Evolutionary conservation across 2,113 vertebrate genomes (phyloP).

Genomic region (Gallinago jamesoni): DNA sequence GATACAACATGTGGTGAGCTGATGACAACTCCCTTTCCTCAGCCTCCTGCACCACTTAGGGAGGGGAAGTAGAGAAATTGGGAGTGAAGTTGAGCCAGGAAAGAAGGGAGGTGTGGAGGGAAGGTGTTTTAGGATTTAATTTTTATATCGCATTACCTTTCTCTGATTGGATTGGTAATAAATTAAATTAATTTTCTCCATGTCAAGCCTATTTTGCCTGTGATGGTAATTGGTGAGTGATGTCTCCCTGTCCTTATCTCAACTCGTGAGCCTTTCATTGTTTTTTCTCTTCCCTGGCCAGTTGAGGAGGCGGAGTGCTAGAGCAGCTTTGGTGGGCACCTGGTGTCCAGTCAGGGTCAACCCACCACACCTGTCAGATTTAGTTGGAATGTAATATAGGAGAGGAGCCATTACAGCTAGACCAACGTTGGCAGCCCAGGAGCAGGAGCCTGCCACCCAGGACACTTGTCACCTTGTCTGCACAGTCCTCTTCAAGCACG

Average conservation of each 20-base stretch:
- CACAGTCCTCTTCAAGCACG: background rate
- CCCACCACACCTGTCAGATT: background rate
- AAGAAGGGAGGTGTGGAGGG: background rate
- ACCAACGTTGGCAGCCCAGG: background rate
- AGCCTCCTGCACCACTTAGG: background rate
- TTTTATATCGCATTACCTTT: background rate
- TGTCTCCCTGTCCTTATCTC: background rate
- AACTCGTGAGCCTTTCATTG: background rate
- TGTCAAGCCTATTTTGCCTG: background rate
- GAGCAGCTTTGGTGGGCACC: background rate
- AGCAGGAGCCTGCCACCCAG: background rate
- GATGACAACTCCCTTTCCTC: background rate
- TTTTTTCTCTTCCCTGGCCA: background rate
- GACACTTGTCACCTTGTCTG: background rate
- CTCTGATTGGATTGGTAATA: background rate
- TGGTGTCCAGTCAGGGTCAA: background rate
- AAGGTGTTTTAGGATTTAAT: background rate
- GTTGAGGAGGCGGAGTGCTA: background rate
- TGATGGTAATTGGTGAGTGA: background rate
- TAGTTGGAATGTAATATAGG: background rate
- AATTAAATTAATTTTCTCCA: background rate
- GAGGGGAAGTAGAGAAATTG: background rate
- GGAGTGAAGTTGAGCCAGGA: background rate
- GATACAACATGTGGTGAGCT: background rate
- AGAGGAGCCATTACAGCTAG: background rate